Percentiles rank a stretch among this genome's conserved stretches.
Evolutionary conservation across 2,113 vertebrate genomes (phyloP).

Genomic region (Pomatostomus ruficeps): DNA sequence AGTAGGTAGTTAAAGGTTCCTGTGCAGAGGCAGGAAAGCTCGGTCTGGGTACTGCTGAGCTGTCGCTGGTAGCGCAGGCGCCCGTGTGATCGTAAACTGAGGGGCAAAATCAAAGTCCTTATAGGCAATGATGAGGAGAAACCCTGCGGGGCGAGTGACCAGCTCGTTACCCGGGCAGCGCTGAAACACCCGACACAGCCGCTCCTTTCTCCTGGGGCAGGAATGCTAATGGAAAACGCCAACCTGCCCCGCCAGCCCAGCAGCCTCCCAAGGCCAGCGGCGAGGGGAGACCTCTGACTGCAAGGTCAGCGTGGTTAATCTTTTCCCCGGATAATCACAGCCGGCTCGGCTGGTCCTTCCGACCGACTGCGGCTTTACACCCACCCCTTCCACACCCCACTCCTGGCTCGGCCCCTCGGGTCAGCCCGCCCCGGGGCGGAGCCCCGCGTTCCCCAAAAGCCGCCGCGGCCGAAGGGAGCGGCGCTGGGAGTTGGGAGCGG

Average conservation of each 20-base stretch:
- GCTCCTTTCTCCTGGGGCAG: no score
- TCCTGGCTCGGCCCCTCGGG: not conserved
- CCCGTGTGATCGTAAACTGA: not conserved
- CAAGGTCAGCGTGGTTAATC: not conserved
- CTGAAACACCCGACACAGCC: not conserved
- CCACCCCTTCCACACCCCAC: not conserved
- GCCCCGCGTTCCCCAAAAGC: not conserved
- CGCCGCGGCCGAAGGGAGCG: not conserved
- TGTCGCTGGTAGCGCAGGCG: not conserved
- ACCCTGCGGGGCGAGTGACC: not conserved
- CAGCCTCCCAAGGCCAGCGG: not conserved
- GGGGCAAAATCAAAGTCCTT: not conserved
- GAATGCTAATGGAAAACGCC: not conserved
- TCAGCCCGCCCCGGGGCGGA: not conserved
- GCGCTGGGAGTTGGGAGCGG: not conserved
- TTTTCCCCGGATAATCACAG: rapidly evolving
- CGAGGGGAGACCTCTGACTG: not conserved
- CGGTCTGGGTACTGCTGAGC: rapidly evolving
- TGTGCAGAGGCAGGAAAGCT: not conserved
- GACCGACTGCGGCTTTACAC: not conserved
- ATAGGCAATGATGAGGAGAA: not conserved
- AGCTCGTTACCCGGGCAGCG: not conserved
- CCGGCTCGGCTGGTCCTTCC: rapidly evolving
- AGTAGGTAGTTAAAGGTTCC: not conserved
- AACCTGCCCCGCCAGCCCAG: not conserved